Evolutionary conservation across 2,797 vertebrate genomes (phyloP).

Genomic region (Austrolebias charrua): DNA sequence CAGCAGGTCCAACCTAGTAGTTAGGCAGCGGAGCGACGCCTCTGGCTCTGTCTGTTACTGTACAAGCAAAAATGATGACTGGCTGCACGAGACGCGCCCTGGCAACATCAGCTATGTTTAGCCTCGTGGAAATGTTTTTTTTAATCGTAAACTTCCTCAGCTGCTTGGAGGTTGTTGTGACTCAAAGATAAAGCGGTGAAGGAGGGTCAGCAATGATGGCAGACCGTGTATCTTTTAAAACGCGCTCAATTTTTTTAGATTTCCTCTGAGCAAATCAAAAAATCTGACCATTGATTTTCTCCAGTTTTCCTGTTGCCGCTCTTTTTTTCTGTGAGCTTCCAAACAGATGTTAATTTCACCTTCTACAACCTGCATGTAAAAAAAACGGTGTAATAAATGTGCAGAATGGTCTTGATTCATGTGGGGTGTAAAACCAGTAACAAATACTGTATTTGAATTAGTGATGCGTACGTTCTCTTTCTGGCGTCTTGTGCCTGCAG

Average conservation of each 20-base stretch:
- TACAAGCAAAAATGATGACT: slow-evolving; percentile 26
- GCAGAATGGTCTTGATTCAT: neutral
- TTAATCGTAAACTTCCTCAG: neutral
- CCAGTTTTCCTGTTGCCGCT: slow-evolving; percentile 25
- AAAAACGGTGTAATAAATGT: neutral
- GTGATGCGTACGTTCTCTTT: slow-evolving; percentile 29
- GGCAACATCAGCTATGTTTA: neutral
- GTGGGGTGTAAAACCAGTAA: slow-evolving; percentile 8
- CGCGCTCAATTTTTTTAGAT: slow-evolving; percentile 20
- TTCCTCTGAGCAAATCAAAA: slow-evolving; percentile 56
- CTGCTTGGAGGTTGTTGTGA: neutral
- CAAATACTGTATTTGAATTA: slow-evolving; percentile 40
- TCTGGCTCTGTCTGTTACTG: slow-evolving; percentile 21
- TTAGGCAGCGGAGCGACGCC: slow-evolving; percentile 56
- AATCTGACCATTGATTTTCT: slow-evolving; percentile 37
- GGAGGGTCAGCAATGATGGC: neutral
- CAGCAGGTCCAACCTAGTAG: slow-evolving; percentile 54
- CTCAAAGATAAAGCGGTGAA: slow-evolving; percentile 9
- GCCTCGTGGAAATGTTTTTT: neutral
- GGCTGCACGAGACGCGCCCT: slow-evolving; percentile 24
- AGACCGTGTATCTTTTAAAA: neutral
- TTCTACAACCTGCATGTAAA: slow-evolving; percentile 23
- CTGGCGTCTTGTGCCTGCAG: neutral
- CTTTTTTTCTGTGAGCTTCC: slow-evolving; percentile 3
- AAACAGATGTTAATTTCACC: slow-evolving; percentile 14